Evolutionary conservation across 2,888 invertebrate genomes (phyloP).

Genomic region (Erebia ligea): DNA sequence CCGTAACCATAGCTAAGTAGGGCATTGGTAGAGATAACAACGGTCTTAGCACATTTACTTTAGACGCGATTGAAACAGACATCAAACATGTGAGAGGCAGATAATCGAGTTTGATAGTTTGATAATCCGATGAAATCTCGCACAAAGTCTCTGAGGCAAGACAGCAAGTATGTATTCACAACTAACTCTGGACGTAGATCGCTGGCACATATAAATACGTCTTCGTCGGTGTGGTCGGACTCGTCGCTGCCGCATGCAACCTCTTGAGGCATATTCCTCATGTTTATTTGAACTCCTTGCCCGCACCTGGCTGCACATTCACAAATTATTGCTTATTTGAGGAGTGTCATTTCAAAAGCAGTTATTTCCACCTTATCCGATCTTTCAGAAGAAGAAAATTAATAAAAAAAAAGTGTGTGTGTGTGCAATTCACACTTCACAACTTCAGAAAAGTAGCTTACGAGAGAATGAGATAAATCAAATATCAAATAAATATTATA

Average conservation of each 20-base stretch:
- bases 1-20: too few relatives aligned
- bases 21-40: too few relatives aligned
- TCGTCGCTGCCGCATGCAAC: slow-evolving; percentile 52
- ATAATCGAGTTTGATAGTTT: neutral
- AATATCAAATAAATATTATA: too few relatives aligned
- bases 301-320: slow-evolving; percentile 44
- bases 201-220: slow-evolving; percentile 13
- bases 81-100: too few relatives aligned
- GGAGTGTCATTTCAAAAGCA: neutral
- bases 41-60: too few relatives aligned
- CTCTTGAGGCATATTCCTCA: slow-evolving; percentile 43
- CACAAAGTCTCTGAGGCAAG: too few relatives aligned
- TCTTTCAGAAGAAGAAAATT: too few relatives aligned
- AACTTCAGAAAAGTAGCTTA: too few relatives aligned
- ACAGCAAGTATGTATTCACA: neutral
- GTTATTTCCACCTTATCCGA: neutral
- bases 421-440: too few relatives aligned
- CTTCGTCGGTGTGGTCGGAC: slow-evolving; percentile 23
- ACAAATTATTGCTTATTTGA: neutral
- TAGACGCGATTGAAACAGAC: too few relatives aligned
- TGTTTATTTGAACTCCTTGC: slow-evolving; percentile 43
- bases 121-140: neutral
- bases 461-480: too few relatives aligned
- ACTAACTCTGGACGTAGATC: slow-evolving; percentile 26
- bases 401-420: too few relatives aligned